Percentiles rank a stretch among this genome's conserved stretches.
phyloP scores from a whole-genome alignment of 2,113 vertebrate species.

The Leiothrix lutea region DNA sequence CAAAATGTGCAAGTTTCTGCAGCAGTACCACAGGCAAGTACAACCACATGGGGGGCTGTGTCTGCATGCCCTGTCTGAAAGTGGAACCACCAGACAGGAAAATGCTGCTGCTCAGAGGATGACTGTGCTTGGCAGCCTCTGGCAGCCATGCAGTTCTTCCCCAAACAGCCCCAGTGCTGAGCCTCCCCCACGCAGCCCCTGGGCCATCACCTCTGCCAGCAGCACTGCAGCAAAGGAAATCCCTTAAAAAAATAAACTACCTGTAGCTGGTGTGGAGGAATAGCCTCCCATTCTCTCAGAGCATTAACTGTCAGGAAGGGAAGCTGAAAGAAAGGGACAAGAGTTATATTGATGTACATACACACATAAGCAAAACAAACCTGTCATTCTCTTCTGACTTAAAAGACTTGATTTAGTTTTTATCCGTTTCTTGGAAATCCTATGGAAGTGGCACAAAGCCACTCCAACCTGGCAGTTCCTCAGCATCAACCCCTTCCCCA shows the following conservation, averaged over 20 bases:
- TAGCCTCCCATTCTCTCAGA: constrained; percentile 16
- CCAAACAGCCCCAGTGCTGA: accelerated
- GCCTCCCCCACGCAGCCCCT: not conserved
- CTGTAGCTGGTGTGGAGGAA: accelerated
- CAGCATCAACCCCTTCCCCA: not conserved
- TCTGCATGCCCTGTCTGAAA: not conserved
- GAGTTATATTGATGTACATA: accelerated
- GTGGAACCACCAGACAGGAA: not conserved
- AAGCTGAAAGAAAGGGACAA: not conserved
- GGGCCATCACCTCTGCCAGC: accelerated
- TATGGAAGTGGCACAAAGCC: not conserved
- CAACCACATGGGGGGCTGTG: accelerated
- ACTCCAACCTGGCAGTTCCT: not conserved
- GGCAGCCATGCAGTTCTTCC: not conserved
- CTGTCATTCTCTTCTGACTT: not conserved
- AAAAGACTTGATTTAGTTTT: not conserved
- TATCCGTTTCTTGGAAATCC: not conserved
- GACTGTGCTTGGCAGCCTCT: not conserved
- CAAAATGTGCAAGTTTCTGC: accelerated
- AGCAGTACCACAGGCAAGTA: not conserved
- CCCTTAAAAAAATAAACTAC: not conserved
- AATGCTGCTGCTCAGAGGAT: accelerated
- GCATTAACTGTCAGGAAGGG: not conserved
- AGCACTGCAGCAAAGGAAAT: accelerated
- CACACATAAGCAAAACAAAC: not conserved